These are phyloP conservation scores for Drosophila colorata DNA, from an alignment of 2,888 invertebrate genomes.

Conservation along the genomic window DNA sequence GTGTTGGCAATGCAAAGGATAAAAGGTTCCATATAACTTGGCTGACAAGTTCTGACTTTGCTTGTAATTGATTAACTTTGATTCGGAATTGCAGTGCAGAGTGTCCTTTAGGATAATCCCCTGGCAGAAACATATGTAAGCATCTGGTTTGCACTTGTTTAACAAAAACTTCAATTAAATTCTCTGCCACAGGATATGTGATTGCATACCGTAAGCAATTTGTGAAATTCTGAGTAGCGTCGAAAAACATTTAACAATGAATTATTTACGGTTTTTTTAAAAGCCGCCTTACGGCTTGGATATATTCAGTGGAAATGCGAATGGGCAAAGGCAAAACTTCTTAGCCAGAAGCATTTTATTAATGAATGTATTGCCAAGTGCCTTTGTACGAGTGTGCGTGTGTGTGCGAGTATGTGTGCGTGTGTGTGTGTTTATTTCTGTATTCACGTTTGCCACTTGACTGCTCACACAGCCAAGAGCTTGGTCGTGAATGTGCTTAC, in stretches of 20 bases:
- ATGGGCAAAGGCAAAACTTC: slow-evolving; percentile 60
- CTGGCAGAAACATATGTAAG: slow-evolving; percentile 42
- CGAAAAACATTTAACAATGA: slow-evolving; percentile 47
- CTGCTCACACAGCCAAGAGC: slow-evolving; percentile 62
- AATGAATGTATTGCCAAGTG: slow-evolving; percentile 66
- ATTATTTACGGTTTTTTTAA: slow-evolving; percentile 43
- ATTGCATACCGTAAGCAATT: slow-evolving; percentile 24
- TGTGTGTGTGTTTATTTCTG: slow-evolving; percentile 37
- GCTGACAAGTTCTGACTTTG: slow-evolving; percentile 63
- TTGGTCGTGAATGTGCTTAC: slow-evolving; percentile 66
- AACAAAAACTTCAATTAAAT: slow-evolving; percentile 46
- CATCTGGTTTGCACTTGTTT: slow-evolving; percentile 24
- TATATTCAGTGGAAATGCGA: slow-evolving; percentile 33
- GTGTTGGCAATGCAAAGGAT: slow-evolving; percentile 39
- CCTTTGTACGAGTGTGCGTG: slow-evolving; percentile 18
- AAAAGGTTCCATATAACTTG: slow-evolving; percentile 48
- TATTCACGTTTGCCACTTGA: slow-evolving; percentile 66
- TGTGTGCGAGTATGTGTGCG: slow-evolving; percentile 13
- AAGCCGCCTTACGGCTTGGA: slow-evolving; percentile 41
- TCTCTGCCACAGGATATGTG: slow-evolving; percentile 18
- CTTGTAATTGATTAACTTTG: slow-evolving; percentile 73
- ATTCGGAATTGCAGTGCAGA: slow-evolving; percentile 43
- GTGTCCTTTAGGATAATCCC: slow-evolving; percentile 24
- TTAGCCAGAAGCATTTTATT: slow-evolving; percentile 75
- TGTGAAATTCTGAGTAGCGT: slow-evolving; percentile 17